phyloP scores from a whole-genome alignment of 1,140 invertebrate genomes.

The Caenorhabditis inopinata region DNA sequence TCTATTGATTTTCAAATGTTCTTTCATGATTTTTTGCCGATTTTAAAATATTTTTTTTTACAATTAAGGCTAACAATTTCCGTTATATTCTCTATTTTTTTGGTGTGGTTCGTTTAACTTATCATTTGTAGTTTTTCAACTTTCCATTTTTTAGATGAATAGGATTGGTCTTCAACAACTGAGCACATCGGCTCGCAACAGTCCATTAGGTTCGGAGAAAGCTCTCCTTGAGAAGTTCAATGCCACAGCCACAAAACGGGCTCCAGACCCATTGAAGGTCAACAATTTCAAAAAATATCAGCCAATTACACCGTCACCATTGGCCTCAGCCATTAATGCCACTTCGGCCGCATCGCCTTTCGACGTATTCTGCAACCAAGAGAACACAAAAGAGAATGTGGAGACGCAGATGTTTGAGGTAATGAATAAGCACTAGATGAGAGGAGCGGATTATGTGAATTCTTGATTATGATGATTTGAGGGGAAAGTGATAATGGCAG shows the following conservation, averaged over 20 bases:
- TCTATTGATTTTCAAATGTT: too few species aligned
- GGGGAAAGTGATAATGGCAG: not conserved
- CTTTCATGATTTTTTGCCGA: not conserved
- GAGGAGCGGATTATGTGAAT: not conserved
- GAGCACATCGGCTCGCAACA: slow-evolving; percentile 9
- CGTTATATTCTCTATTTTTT: not conserved
- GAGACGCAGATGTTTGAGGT: slow-evolving; percentile 22
- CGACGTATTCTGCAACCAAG: not conserved
- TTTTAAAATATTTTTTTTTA: not conserved
- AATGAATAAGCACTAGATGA: not conserved
- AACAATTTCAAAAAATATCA: not conserved
- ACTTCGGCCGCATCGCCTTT: not conserved
- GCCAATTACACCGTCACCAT: not conserved
- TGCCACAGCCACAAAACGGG: not conserved
- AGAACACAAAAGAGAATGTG: not conserved
- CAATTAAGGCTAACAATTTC: not conserved
- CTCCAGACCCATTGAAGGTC: not conserved
- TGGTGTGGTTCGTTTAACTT: not conserved
- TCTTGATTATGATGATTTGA: not conserved
- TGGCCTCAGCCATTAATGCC: not conserved
- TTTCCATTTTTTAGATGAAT: not conserved
- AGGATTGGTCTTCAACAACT: not conserved
- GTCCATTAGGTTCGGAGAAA: not conserved
- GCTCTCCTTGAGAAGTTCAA: not conserved
- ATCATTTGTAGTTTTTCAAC: not conserved